Percentiles rank a stretch among this genome's conserved stretches.
phyloP scores from a whole-genome alignment of 2,113 vertebrate genomes.

The Halichoeres trimaculatus region DNA sequence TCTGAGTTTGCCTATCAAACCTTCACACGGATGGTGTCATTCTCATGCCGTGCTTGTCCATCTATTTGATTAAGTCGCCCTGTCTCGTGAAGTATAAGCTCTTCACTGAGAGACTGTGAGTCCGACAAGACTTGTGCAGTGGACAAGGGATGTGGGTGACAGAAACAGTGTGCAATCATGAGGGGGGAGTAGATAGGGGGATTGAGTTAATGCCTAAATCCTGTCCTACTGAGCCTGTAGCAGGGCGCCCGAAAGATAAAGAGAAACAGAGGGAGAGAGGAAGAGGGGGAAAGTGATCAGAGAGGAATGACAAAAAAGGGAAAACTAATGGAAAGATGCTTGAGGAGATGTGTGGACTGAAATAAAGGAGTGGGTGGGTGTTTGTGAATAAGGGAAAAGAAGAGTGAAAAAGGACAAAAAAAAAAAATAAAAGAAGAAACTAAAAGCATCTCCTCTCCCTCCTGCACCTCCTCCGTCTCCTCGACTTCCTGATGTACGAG shows the following conservation, averaged over 20 bases:
- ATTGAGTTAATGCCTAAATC: slow-evolving; percentile 77
- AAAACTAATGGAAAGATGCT: slow-evolving; percentile 38
- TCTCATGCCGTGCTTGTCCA: slow-evolving; percentile 10
- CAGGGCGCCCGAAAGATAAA: slow-evolving; percentile 68
- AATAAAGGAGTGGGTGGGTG: slow-evolving; percentile 22
- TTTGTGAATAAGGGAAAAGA: slow-evolving; percentile 42
- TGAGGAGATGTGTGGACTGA: slow-evolving; percentile 38
- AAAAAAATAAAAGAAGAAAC: too few species aligned
- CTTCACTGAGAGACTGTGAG: slow-evolving; percentile 43
- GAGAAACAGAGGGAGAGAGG: slow-evolving; percentile 51
- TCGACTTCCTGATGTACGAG: slow-evolving; percentile 62
- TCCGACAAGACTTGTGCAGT: slow-evolving; percentile 52
- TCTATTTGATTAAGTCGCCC: slow-evolving; percentile 46
- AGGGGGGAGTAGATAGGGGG: slow-evolving; percentile 66
- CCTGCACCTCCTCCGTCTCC: slow-evolving; percentile 15
- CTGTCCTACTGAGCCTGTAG: slow-evolving; percentile 74
- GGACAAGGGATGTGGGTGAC: slow-evolving; percentile 60
- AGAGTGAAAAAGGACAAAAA: slow-evolving; percentile 6
- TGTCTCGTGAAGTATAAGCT: slow-evolving; percentile 52
- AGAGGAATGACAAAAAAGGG: slow-evolving; percentile 40
- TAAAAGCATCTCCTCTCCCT: neutral
- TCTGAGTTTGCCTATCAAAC: slow-evolving; percentile 23
- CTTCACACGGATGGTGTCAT: slow-evolving; percentile 2
- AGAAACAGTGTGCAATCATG: slow-evolving; percentile 71
- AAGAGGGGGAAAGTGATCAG: slow-evolving; percentile 21